Conservation (phyloP, 2,888 invertebrate genomes). For the Drosophila kanekoi region DNA sequence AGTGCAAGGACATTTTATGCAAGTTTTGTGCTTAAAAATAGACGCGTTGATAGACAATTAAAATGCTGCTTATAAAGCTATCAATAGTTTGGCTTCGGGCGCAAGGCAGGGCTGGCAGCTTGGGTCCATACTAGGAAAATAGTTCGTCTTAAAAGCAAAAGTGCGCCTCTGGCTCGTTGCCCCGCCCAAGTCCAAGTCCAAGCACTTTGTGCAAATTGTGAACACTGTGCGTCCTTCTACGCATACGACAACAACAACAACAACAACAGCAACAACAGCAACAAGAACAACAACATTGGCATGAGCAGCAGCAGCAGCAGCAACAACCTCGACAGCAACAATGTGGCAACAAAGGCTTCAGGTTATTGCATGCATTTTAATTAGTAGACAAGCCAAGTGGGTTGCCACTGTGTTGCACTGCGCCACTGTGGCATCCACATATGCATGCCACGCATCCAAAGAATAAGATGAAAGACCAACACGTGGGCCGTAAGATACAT, state of each 20-base stretch:
- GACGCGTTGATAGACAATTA: constrained; percentile 73
- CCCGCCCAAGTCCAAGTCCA: constrained; percentile 38
- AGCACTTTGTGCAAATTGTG: constrained; percentile 80
- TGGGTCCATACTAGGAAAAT: constrained; percentile 2
- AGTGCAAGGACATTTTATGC: constrained; percentile 60
- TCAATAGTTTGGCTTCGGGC: constrained; percentile 58
- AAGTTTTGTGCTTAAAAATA: constrained; percentile 70
- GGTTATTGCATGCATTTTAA: constrained; percentile 80
- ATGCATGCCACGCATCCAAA: constrained; percentile 45
- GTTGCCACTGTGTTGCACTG: constrained; percentile 61
- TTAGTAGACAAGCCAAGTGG: constrained; percentile 81
- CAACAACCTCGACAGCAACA: constrained; percentile 69
- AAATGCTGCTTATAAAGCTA: constrained; percentile 69
- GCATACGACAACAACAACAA: constrained; percentile 51
- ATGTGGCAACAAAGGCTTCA: constrained; percentile 80
- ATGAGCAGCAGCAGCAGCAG: constrained; percentile 36
- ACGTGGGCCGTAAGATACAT: constrained; percentile 12
- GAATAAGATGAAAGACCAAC: constrained; percentile 36
- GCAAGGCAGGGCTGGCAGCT: not conserved
- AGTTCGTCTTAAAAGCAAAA: constrained; percentile 25
- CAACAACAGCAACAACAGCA: constrained; percentile 43
- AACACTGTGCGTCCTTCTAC: constrained; percentile 74
- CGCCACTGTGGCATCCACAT: constrained; percentile 39
- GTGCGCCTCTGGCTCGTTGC: constrained; percentile 7
- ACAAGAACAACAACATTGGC: constrained; percentile 41